Evolutionary conservation across 2,888 invertebrate species (phyloP).

Genomic region (Coelinius sp.): DNA sequence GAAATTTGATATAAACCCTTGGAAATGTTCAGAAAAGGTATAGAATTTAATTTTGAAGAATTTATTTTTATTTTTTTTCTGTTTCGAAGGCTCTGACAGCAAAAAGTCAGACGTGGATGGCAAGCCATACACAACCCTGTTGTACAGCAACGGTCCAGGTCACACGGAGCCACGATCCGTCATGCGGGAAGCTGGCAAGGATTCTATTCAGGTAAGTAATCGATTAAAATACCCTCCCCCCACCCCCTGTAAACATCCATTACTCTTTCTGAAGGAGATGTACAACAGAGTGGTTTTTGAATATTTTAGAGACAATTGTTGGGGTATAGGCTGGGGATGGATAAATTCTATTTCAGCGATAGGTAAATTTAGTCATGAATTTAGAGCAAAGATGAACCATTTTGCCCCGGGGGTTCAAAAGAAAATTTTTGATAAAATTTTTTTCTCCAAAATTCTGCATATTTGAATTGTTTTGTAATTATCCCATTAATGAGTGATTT

Average conservation of each 20-base stretch:
- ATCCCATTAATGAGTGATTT: too few relatives aligned
- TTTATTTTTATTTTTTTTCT: constrained; percentile 2
- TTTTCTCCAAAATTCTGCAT: too few relatives aligned
- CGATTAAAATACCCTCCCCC: constrained; percentile 26
- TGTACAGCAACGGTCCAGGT: constrained; percentile 86
- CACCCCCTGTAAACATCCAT: constrained; percentile 9
- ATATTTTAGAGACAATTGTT: background rate
- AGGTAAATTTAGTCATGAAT: too few relatives aligned
- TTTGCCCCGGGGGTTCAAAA: too few relatives aligned
- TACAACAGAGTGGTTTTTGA: background rate
- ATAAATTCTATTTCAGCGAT: background rate
- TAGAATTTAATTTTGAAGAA: background rate
- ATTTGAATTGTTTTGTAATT: too few relatives aligned
- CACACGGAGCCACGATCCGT: constrained; percentile 78
- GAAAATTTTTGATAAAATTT: too few relatives aligned
- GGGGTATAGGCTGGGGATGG: background rate
- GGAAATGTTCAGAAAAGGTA: too few relatives aligned
- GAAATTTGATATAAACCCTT: too few relatives aligned
- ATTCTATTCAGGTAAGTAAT: constrained; percentile 60
- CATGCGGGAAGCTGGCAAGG: constrained; percentile 69
- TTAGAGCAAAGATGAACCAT: too few relatives aligned
- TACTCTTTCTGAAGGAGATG: background rate
- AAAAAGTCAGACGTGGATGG: constrained; percentile 83
- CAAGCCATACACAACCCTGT: constrained; percentile 81
- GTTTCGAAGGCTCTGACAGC: constrained; percentile 78